Conservation (phyloP, 2,113 vertebrate genomes). For the Nycticebus coucang region DNA sequence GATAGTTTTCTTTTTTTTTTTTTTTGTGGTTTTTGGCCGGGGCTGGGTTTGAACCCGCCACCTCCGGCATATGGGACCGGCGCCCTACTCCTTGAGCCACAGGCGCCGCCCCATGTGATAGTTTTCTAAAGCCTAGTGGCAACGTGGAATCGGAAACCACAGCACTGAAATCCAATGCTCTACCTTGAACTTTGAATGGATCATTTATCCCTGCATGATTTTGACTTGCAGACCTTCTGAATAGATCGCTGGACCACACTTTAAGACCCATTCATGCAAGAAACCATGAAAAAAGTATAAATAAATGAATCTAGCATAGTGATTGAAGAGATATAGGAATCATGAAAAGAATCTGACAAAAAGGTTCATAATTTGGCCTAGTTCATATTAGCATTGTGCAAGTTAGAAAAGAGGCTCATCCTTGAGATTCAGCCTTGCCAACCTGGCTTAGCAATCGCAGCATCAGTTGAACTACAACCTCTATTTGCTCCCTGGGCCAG, state of each 20-base stretch:
- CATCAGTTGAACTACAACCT: not conserved
- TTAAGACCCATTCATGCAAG: not conserved
- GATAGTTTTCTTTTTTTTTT: not conserved
- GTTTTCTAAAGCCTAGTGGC: not conserved
- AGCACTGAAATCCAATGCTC: not conserved
- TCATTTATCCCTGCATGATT: not conserved
- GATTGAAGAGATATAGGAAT: not conserved
- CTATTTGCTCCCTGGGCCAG: not conserved
- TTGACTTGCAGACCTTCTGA: not conserved
- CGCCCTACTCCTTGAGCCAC: too few species aligned
- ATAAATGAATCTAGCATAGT: not conserved
- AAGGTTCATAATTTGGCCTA: not conserved
- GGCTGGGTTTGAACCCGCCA: too few species aligned
- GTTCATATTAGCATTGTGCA: not conserved
- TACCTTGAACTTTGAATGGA: not conserved
- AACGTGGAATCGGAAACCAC: not conserved
- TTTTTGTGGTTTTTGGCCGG: too few species aligned
- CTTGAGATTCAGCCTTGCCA: not conserved
- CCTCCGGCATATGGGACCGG: too few species aligned
- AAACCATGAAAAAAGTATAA: not conserved
- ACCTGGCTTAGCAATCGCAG: fast-evolving
- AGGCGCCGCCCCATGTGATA: too few species aligned
- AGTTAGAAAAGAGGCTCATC: not conserved
- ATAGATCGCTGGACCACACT: not conserved
- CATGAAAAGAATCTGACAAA: not conserved